Conservation (phyloP, 2,113 vertebrate species). For the Trichechus manatus region DNA sequence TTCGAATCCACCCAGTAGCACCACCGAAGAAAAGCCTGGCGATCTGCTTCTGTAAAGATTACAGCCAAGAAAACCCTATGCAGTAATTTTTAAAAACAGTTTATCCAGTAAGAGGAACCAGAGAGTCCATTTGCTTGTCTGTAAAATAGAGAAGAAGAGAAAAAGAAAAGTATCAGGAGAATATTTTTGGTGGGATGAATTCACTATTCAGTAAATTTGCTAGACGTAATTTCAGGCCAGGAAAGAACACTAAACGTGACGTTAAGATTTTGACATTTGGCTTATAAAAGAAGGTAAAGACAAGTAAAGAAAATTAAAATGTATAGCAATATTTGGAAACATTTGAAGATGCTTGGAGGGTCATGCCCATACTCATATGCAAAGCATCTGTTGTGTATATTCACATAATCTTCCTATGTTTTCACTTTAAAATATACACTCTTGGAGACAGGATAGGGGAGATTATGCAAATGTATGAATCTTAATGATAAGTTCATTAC, state of each 20-base stretch:
- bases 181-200: constrained; percentile 31
- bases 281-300: constrained; percentile 5
- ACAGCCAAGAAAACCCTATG: not conserved
- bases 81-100: not conserved
- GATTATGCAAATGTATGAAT: constrained; percentile 79
- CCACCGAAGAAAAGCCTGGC: not conserved
- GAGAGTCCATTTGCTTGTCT: not conserved
- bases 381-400: constrained; percentile 40
- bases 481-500: constrained; percentile 75
- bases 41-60: not conserved
- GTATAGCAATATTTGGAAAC: not conserved
- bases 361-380: not conserved
- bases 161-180: not conserved
- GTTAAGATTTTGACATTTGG: constrained; percentile 19
- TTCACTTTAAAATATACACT: constrained; percentile 67
- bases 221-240: constrained; percentile 12
- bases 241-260: not conserved
- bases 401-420: constrained; percentile 50
- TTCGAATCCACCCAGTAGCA: not conserved
- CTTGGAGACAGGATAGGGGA: constrained; percentile 49
- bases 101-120: not conserved
- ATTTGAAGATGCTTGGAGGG: constrained; percentile 11
- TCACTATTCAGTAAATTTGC: not conserved
- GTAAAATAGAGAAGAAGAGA: not conserved
- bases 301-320: constrained; percentile 24